Evolutionary conservation across 1,140 invertebrate genomes (phyloP), one percentile per base, ranked within the genome.

Genomic region (Cyclina sinensis): DNA sequence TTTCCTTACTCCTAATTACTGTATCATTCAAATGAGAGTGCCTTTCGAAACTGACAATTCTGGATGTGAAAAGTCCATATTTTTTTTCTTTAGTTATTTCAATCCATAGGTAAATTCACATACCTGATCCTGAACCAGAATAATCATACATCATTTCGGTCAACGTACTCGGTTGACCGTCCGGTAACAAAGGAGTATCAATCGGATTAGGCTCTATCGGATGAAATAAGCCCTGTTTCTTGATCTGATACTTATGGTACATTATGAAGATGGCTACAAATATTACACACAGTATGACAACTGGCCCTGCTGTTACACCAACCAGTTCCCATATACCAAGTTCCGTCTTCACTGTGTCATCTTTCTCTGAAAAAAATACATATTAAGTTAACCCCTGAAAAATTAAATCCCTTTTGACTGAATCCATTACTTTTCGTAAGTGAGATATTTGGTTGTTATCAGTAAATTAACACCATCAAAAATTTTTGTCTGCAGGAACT

Each of bases 161-260:
- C 37, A 92, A 46, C 0, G 86, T 80, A 30, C 73, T 96, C 96
- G 96, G 98, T 96, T 99, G 39, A 97, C 98, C 2, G 94, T 99
- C 86, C 5, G 79, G 78, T 39, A 88, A 43, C 0, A 88, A 39
- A 0, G 86, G 79, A 11, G 79, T 88, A 32, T 88, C 86, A 12
- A 88, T 88, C 2, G 78, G 78, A 24, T 74, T 76, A 0, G 86
- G 76, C n/a, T 88, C 86, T 0, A 80, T 59, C 27, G 48, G 46
- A 39, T 80, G 62, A 35, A 82, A 88, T 32, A 73, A 39, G 1
- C 54, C 32, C 35, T 73, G 62, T 21, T 57, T 37, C 54, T 48
- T 81, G 9, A 48, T 24, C 68, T 82, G 78, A 18, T 57, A 46
- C 18, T 65, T 37, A 27, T 88, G 86, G 54, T 88, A 88, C 65